phyloP scores from a whole-genome alignment of 2,797 vertebrate genomes.

The Stomatorhinus walkeri region DNA sequence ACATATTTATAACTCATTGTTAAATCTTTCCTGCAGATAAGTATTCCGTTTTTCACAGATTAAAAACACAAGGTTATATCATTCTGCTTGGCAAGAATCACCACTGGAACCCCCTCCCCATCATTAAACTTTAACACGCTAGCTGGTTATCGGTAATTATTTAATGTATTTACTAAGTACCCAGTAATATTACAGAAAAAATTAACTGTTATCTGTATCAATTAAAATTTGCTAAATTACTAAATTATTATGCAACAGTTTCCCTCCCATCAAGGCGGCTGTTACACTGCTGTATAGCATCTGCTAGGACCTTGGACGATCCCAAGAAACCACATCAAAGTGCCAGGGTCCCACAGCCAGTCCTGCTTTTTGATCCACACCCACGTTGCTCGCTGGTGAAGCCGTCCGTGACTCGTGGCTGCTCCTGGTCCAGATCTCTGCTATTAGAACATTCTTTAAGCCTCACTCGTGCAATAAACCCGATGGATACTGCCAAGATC shows the following conservation, averaged over 20 bases:
- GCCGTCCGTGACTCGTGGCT: not conserved
- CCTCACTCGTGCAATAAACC: not conserved
- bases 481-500: not conserved
- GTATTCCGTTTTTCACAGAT: not conserved
- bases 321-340: not conserved
- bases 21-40: not conserved
- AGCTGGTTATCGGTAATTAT: not conserved
- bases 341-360: not conserved
- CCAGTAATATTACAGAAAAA: not conserved
- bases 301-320: not conserved
- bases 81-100: not conserved
- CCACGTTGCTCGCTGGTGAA: not conserved
- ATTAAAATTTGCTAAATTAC: not conserved
- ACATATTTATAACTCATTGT: not conserved
- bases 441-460: not conserved
- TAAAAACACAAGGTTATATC: not conserved
- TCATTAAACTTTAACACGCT: not conserved
- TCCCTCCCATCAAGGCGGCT: not conserved
- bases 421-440: not conserved
- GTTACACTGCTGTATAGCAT: not conserved
- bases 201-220: not conserved
- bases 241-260: not conserved
- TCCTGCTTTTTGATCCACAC: not conserved
- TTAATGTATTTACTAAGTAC: not conserved
- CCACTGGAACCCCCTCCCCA: not conserved